Evolutionary conservation across 2,888 invertebrate species (phyloP), one percentile per base, ranked within the genome.

Genomic region (Adelphocoris suturalis): DNA sequence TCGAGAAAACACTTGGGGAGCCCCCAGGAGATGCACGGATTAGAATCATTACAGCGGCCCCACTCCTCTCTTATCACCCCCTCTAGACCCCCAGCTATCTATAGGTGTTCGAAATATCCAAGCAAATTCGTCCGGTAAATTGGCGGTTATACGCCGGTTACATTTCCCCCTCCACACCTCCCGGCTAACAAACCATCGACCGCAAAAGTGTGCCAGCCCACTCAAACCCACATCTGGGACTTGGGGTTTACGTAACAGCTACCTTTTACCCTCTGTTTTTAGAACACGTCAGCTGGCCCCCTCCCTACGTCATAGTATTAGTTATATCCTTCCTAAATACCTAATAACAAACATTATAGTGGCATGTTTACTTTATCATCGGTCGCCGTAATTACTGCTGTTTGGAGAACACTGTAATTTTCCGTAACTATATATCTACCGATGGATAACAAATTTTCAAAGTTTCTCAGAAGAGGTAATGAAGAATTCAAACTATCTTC

Each of bases 141-240:
- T 61, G 68, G 68, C 23, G 23, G 68, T 68, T 23, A 12, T 23
- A 23, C 13, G 19, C 68, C 2, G 27, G 27, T 68, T 68, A 11
- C 23, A 23, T 68, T 68, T 23, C 68, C 68, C 23, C 23, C 68
- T 23, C 23, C 19, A 68, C 23, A 9, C 68, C 68, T 23, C 68
- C 0, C 23, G 19, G n/a, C 61, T 61, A 16, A 3, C 61, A 19
- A 61, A 16, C 61, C 7, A 23, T 68, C 68, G 68, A 68, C 68
- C 68, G 68, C 68, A 68, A 12, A 68, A 68, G 68, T 68, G 68
- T 68, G 68, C 68, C 68, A n/a, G 61, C 61, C 61, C 9, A 19
- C 61, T 61, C 68, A 68, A 68, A 1, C 27, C 27, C 27, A 68
- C 68, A 68, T 68, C 68, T 68, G 68, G 68, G 19, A 68, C 68